Percentiles rank a stretch among this genome's conserved stretches.
Conservation (phyloP, 2,797 vertebrate species). For the Alosa sapidissima region DNA sequence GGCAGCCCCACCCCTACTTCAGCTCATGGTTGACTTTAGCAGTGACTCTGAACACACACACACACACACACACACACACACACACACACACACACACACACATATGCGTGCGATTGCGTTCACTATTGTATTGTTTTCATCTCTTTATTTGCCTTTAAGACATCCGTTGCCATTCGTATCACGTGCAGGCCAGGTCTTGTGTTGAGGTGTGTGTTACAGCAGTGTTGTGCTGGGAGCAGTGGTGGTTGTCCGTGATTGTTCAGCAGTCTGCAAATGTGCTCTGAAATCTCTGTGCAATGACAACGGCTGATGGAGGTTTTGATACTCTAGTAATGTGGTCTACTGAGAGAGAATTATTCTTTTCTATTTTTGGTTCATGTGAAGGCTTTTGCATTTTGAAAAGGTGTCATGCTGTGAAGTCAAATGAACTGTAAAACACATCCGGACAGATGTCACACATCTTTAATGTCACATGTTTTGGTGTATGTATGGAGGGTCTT, state of each 20-base stretch:
- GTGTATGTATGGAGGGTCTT: background rate
- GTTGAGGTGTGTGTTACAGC: background rate
- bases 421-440: background rate
- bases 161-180: background rate
- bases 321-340: constrained; percentile 5
- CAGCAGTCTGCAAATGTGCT: constrained; percentile 6
- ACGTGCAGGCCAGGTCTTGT: background rate
- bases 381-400: constrained; percentile 15
- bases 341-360: background rate
- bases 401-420: constrained; percentile 5
- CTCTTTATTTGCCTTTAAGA: constrained; percentile 7
- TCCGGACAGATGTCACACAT: constrained; percentile 2
- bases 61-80: background rate
- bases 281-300: constrained; percentile 4
- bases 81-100: background rate
- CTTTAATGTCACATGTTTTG: background rate
- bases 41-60: constrained; percentile 5
- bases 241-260: background rate
- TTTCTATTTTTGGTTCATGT: background rate
- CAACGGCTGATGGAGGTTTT: background rate
- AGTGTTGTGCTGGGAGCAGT: background rate
- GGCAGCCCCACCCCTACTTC: too few species aligned
- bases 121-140: background rate
- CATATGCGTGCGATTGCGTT: background rate
- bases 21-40: background rate